A percentile compares a stretch with the other conserved stretches of the same genome.
Conservation (phyloP, 2,113 vertebrate species). For the Nesogale talazaci region DNA sequence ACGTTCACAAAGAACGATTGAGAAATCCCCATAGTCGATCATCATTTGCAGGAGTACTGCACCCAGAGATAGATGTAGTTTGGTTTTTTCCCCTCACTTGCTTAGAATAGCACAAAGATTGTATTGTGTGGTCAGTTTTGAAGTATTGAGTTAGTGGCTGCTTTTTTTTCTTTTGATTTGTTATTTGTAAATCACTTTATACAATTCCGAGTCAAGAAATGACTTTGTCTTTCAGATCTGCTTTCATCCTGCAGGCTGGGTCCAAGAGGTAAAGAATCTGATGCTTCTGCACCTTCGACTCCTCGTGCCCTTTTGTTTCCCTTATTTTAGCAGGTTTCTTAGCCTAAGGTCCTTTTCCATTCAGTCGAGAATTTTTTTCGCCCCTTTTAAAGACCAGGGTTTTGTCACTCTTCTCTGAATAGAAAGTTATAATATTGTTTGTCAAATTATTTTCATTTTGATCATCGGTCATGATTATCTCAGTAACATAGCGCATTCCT, state of each 20-base stretch:
- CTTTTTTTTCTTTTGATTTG: neutral
- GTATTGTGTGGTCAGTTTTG: neutral
- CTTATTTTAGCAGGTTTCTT: conserved; percentile 34
- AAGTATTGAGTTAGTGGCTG: neutral
- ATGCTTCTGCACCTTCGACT: neutral
- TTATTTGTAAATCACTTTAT: conserved; percentile 10
- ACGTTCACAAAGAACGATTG: neutral
- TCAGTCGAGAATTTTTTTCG: neutral
- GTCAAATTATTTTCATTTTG: conserved; percentile 15
- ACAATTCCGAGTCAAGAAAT: neutral
- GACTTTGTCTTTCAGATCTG: neutral
- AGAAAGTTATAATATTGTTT: conserved; percentile 34
- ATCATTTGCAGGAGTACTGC: neutral
- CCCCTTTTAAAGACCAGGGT: neutral
- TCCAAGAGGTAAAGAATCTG: neutral
- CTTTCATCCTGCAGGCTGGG: neutral
- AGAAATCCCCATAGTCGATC: neutral
- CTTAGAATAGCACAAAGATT: neutral
- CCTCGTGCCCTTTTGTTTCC: neutral
- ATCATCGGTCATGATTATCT: conserved; percentile 18
- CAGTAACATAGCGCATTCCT: neutral
- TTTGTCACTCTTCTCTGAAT: neutral
- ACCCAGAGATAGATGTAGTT: neutral
- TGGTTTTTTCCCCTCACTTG: neutral
- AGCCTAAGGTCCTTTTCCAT: neutral